Conservation (phyloP, 2,797 vertebrate genomes). For the Cryptoprocta ferox region DNA sequence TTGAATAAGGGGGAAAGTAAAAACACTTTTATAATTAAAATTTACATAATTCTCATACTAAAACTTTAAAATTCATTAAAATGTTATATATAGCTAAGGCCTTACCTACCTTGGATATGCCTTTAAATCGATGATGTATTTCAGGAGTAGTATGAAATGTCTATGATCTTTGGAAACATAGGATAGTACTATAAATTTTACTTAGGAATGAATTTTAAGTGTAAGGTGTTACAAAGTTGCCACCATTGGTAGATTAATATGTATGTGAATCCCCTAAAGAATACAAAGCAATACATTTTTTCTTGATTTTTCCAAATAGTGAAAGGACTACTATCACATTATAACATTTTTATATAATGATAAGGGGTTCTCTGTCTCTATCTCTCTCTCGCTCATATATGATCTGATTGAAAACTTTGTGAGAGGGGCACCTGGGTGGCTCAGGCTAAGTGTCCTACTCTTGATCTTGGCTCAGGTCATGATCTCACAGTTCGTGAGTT, state of each 20-base stretch:
- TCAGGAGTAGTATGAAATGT: background rate
- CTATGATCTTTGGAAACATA: background rate
- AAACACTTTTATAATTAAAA: background rate
- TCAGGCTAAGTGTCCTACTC: too few relatives aligned
- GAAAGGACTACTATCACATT: background rate
- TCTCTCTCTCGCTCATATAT: background rate
- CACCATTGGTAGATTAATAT: background rate
- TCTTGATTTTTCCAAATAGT: background rate
- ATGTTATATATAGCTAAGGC: background rate
- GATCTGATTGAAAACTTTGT: background rate
- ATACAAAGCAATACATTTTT: background rate
- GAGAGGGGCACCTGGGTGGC: background rate
- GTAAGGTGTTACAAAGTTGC: background rate
- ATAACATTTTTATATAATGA: background rate
- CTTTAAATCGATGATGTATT: background rate
- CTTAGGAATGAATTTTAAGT: background rate
- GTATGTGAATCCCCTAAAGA: background rate
- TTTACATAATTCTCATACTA: background rate
- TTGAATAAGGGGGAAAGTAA: constrained; percentile 35
- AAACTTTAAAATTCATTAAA: background rate
- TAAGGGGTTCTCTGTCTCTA: background rate
- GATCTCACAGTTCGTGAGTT: too few relatives aligned
- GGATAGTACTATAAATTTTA: background rate
- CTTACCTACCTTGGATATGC: background rate
- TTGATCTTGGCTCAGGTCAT: too few relatives aligned